Base-by-base conservation (phyloP, 2,113 vertebrate species). In the Myotis yumanensis region DNA sequence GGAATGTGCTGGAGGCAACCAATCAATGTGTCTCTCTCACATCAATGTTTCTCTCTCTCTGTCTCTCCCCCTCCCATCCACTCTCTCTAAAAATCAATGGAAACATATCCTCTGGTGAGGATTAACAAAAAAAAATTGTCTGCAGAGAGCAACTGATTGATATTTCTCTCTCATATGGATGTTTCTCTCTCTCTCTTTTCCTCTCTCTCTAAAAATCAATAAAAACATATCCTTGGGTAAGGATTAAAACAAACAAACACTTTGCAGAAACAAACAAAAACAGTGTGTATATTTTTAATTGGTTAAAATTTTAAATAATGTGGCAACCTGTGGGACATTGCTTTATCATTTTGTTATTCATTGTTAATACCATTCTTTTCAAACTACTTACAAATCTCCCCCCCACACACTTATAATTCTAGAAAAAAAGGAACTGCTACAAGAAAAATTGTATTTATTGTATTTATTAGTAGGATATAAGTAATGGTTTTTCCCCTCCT, bases 391-490 rank as follows among this genome's bases (percentile, higher is more conserved):
- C 18, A 84, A 37, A 23, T 83, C 5, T 6, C 3, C 2, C 51
- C 81, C 73, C 11, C 48, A 25, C 59, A 62, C 77, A 82, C 32
- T 59, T 51, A 83, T 1, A 96, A 83, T 83, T 68, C n/a, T 86
- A 76, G 48, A 88, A 88, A 94, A 76, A 69, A 87, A 15, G 40
- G 85, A 90, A 93, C 23, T n/a, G 40, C 40, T 59, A 68, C 16
- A 85, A 76, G 17, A 96, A 94, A 93, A 86, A 93, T 37, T 3
- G 37, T 68, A 84, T 52, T 92, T 35, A 79, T 37, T 72, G 2
- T 37, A 83, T 28, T 79, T 66, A 82, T 11, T 81, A 66, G 12
- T 82, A 77, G 7, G 4, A 79, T 48, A 77, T 17, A 3, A 12
- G 18, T 52, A 81, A 28, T 20, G 5, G 28, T 57, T 86, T 94